These are phyloP conservation scores for Ochropacha duplaris DNA, from an alignment of 2,888 invertebrate species.

Conservation along the genomic window DNA sequence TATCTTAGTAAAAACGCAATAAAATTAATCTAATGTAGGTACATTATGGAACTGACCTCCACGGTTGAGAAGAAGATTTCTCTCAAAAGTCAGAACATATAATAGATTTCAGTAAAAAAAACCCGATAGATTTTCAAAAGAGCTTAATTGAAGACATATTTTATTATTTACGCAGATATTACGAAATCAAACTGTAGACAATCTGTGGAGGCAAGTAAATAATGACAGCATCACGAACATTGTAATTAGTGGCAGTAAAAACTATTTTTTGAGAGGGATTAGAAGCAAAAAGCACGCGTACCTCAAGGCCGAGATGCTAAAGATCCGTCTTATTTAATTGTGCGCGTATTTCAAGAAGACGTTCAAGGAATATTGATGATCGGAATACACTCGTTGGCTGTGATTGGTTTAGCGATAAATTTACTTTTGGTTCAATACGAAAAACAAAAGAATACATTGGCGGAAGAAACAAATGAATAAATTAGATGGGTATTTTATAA, in stretches of 20 bases:
- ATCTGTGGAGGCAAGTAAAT: slow-evolving; percentile 2
- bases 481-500: not conserved
- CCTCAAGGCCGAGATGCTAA: slow-evolving; percentile 25
- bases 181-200: not conserved
- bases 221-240: slow-evolving; percentile 13
- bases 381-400: not conserved
- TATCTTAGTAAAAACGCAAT: not conserved
- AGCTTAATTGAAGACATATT: not conserved
- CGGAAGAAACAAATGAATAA: not conserved
- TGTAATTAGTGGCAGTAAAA: slow-evolving; percentile 38
- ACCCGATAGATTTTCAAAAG: not conserved
- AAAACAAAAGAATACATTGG: not conserved
- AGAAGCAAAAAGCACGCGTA: slow-evolving; percentile 35
- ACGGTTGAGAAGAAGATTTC: not conserved
- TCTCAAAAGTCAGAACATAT: not conserved
- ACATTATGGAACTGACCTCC: not conserved
- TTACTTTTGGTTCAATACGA: not conserved
- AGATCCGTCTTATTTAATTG: slow-evolving; percentile 6
- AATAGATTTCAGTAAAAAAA: not conserved
- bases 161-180: not conserved
- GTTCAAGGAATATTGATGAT: not conserved
- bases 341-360: not conserved
- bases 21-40: not conserved
- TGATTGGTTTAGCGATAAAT: not conserved
- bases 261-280: slow-evolving; percentile 28